Conservation (phyloP, 2,888 invertebrate species). For the Eupithecia exiguata region DNA sequence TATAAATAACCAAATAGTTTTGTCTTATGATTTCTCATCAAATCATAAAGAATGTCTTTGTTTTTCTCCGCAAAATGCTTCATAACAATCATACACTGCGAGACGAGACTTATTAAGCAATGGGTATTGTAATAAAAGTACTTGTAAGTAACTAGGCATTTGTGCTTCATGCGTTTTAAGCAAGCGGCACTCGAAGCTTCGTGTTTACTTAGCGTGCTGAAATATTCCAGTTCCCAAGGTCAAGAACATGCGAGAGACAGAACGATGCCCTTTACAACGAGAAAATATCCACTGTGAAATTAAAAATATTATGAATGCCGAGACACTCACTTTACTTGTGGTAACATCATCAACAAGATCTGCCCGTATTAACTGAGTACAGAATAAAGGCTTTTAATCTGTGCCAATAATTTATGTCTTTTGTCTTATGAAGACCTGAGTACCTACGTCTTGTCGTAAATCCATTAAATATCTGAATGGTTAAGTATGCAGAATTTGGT, state of each 20-base stretch:
- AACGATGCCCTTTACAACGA: conserved; percentile 58
- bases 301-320: conserved; percentile 50
- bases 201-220: conserved; percentile 39
- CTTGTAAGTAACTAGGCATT: conserved; percentile 28
- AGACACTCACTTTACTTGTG: conserved; percentile 36
- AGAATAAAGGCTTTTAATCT: not conserved
- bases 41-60: conserved; percentile 30
- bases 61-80: conserved; percentile 31
- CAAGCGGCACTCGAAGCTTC: conserved; percentile 34
- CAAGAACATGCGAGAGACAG: conserved; percentile 52
- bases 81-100: conserved; percentile 32
- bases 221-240: conserved; percentile 59
- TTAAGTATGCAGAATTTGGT: too few relatives aligned
- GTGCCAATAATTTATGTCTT: not conserved
- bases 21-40: conserved; percentile 17
- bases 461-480: not conserved
- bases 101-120: conserved; percentile 38
- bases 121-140: conserved; percentile 33
- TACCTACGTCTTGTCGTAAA: not conserved
- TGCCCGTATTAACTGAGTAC: not conserved
- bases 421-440: too few relatives aligned
- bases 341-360: not conserved
- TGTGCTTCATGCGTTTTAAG: conserved; percentile 42
- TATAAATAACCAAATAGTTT: conserved; percentile 30
- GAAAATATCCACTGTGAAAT: conserved; percentile 58